Base-by-base conservation (phyloP, 2,888 invertebrate species). In the Machimus atricapillus region DNA sequence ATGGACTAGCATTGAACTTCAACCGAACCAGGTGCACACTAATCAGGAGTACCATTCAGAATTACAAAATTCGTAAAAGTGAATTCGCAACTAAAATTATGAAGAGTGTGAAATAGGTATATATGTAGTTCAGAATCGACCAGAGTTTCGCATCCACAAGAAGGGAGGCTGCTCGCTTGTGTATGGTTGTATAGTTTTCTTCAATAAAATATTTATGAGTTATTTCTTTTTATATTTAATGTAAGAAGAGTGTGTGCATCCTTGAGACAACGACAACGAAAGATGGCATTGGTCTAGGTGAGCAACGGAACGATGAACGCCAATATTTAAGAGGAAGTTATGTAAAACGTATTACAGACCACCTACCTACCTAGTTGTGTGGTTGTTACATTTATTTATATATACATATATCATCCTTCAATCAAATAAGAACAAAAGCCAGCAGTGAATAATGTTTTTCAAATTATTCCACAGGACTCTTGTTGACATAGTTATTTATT, bases 21-120 rank as follows among this genome's bases (percentile, higher is more conserved):
- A 52, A 58, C 82, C 56, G 82, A 9, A 52, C 82, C 82, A 82
- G 82, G 82, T 82, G 82, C 82, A 82, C 56, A 23, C 34, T n/a
- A 40, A 5, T 8, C 56, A 56, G 46, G 52, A 23, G 23, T 14
- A 46, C 23, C 4, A 81, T 46, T 81, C 77, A 40, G 77, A 77
- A 77, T 78, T 78, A 16, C 12, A 78, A 19, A 78, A 78, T 19
- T 78, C 34, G 16, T 31, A 56, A 56, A 81, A 81, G 34, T 78
- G 56, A 56, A 81, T 56, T 66, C 56, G n/a, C 19, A 23, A 31
- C 31, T 31, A 14, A 81, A 81, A 81, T 56, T 56, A 81, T 81
- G 14, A 78, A 19, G 12, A 66, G 3, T 27, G 16, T 16, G 56
- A 46, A 52, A 81, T 23, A n/a, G n/a, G n/a, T n/a, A n/a, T n/a